phyloP scores from a whole-genome alignment of 2,797 vertebrate species.

The Pipistrellus pipistrellus region DNA sequence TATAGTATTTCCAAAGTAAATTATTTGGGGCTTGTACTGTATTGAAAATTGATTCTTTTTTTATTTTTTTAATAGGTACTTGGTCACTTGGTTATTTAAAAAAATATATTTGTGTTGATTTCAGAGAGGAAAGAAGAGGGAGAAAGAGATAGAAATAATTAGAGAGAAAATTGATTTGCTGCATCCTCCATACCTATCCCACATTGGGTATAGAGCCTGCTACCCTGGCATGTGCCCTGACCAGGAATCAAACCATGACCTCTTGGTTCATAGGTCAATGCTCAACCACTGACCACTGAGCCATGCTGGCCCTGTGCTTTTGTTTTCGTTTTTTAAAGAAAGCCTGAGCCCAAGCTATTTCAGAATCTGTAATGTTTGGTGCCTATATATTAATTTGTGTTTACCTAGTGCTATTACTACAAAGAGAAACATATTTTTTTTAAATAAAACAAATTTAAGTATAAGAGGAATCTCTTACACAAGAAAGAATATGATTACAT shows the following conservation, averaged over 20 bases:
- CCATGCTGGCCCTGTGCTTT: too few species aligned
- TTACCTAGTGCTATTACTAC: neutral
- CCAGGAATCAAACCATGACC: too few species aligned
- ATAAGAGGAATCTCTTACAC: neutral
- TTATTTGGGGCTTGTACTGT: neutral
- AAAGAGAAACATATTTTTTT: neutral
- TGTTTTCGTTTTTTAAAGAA: neutral
- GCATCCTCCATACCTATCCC: too few species aligned
- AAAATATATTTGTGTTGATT: neutral
- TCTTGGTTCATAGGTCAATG: too few species aligned
- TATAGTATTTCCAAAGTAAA: neutral
- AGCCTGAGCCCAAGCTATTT: neutral
- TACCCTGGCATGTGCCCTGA: too few species aligned
- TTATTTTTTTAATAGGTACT: neutral
- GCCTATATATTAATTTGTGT: neutral
- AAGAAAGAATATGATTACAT: neutral
- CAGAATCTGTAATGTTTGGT: neutral
- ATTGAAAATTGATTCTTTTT: neutral
- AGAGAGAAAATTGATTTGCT: too few species aligned
- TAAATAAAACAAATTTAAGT: neutral
- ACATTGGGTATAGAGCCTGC: too few species aligned
- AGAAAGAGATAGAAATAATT: too few species aligned
- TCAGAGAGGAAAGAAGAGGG: too few species aligned
- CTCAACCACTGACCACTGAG: too few species aligned
- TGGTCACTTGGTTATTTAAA: neutral